A percentile compares a stretch with the other conserved stretches of the same genome.
Conservation (phyloP, 1,140 invertebrate genomes). For the Aphelenchoides besseyi region DNA sequence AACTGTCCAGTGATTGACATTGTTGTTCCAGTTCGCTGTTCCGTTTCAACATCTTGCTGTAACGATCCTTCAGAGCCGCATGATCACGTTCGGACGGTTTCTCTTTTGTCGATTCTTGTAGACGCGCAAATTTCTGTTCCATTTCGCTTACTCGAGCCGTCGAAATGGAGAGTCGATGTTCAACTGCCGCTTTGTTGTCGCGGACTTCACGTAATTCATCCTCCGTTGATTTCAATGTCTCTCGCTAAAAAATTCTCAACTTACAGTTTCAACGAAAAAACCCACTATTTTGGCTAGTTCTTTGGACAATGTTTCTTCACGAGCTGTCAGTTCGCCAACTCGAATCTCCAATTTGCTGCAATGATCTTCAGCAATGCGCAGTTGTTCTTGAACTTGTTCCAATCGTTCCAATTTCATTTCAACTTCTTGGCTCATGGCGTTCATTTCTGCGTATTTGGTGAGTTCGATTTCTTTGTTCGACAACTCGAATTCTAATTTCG, state of each 20-base stretch:
- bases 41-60: not conserved
- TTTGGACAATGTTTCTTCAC: not conserved
- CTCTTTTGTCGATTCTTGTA: not conserved
- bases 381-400: not conserved
- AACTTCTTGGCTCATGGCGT: not conserved
- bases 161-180: not conserved
- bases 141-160: not conserved
- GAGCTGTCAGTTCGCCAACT: not conserved
- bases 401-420: not conserved
- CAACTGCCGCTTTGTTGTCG: not conserved
- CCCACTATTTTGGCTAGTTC: not conserved
- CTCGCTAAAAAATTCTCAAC: not conserved
- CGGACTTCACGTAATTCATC: not conserved
- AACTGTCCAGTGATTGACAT: slow-evolving; percentile 3
- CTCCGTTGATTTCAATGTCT: not conserved
- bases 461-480: not conserved
- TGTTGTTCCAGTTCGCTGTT: slow-evolving; percentile 9
- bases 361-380: not conserved
- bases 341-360: slow-evolving; percentile 6
- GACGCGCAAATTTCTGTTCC: not conserved
- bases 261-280: not conserved
- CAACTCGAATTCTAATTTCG: slow-evolving; percentile 14
- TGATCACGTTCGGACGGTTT: not conserved
- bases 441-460: slow-evolving; percentile 8
- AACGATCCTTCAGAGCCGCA: slow-evolving; percentile 6